Base-by-base conservation (phyloP, 2,113 vertebrate genomes). In the Struthidea cinerea region DNA sequence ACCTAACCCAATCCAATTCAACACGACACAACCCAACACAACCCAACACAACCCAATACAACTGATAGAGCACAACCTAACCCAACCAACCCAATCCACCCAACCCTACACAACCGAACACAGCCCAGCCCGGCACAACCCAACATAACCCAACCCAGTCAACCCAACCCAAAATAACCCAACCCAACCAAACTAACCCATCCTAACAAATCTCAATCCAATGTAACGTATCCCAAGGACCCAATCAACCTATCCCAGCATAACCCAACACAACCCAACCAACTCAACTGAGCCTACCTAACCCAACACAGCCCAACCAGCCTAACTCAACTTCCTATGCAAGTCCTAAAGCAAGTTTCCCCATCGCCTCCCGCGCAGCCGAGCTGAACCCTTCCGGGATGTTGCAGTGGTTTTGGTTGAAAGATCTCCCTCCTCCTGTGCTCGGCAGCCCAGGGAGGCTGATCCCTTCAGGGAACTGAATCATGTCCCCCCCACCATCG, bases 281-380 rank as follows among this genome's bases (percentile, higher is more conserved):
- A 56, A 21, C 15, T 8, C 26, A 23, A 3, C 23, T 26, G 63
- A 53, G 11, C 33, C 64, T n/a, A 2, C 27, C 30, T 49, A 64
- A 65, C 21, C 13, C 35, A 69, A 44, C 37, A 19, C 33, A 44
- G 61, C 33, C 15, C 39, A 82, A n/a, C 16, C 16, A 33, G 7
- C 39, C 41, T 24, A 65, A 56, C 37, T 27, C 67, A 49, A 35
- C 16, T 27, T 32, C 16, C 24, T 14, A 3, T 1, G 1, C 19
- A 35, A 63, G 6, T 28, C 42, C 49, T 70, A 50, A 61, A 64
- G 5, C 39, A 52, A 59, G 11, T 18, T 11, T 35, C 18, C 35
- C 44, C 70, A 15, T 64, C 1, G 0, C 30, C 26, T 80, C 67
- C 56, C 0, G 0, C 1, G 0, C 28, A 46, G 39, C 41, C 0